These are phyloP conservation scores for Bimastos eiseni DNA, from an alignment of 2,888 invertebrate species.

Conservation along the genomic window DNA sequence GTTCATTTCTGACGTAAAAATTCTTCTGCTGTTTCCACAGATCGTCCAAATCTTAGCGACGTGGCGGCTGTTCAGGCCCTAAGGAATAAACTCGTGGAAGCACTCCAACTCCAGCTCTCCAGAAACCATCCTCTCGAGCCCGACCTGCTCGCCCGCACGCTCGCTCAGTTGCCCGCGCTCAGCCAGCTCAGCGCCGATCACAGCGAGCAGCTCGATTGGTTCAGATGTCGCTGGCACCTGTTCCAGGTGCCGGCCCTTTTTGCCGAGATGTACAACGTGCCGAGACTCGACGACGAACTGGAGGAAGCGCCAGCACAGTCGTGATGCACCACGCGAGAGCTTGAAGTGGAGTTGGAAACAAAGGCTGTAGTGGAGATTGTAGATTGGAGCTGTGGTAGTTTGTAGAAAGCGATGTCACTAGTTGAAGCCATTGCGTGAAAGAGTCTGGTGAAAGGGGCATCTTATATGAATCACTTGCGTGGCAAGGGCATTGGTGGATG, in stretches of 20 bases:
- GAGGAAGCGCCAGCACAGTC: conserved; percentile 17
- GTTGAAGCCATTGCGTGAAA: not conserved
- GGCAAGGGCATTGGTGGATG: not conserved
- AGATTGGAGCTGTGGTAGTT: not conserved
- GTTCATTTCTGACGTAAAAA: not conserved
- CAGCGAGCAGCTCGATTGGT: conserved; percentile 79
- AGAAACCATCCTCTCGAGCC: conserved; percentile 70
- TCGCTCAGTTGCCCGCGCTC: conserved; percentile 75
- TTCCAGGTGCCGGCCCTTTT: conserved; percentile 84
- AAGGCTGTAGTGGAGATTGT: not conserved
- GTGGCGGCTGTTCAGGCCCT: conserved; percentile 76
- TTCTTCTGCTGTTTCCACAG: conserved; percentile 62
- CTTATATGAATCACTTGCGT: not conserved
- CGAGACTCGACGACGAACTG: conserved; percentile 38
- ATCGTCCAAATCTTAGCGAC: conserved; percentile 80
- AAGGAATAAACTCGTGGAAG: conserved; percentile 81
- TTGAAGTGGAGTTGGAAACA: not conserved
- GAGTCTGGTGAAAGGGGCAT: not conserved
- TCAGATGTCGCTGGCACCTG: conserved; percentile 76
- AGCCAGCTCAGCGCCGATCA: conserved; percentile 81
- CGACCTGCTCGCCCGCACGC: conserved; percentile 67
- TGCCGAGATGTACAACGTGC: conserved; percentile 93
- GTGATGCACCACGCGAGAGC: not conserved
- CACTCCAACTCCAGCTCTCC: conserved; percentile 77
- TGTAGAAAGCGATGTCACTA: not conserved